Conservation (phyloP, 2,113 vertebrate species). For the Garra rufa region DNA sequence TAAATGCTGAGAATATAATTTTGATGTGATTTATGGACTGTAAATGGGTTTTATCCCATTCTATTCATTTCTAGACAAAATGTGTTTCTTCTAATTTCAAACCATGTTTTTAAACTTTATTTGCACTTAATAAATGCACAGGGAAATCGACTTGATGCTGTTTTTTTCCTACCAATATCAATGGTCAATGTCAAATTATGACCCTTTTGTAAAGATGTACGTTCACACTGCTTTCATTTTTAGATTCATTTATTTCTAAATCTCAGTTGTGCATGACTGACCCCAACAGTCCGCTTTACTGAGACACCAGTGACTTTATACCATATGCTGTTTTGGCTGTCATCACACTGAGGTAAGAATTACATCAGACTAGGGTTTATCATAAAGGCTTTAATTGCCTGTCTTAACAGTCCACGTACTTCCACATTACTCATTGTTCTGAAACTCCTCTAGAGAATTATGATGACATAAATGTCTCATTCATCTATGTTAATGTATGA, state of each 20-base stretch:
- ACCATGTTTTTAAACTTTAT: conserved; percentile 71
- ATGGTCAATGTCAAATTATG: not conserved
- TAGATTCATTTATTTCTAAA: not conserved
- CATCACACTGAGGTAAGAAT: conserved; percentile 43
- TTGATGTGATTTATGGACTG: conserved; percentile 58
- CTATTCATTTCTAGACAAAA: conserved; percentile 41
- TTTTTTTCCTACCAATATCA: not conserved
- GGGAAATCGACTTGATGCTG: not conserved
- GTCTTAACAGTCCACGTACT: not conserved
- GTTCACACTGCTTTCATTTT: not conserved
- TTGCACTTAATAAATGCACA: conserved; percentile 78
- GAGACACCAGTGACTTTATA: conserved; percentile 4
- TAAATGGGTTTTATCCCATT: conserved; percentile 47
- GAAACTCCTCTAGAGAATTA: conserved; percentile 16
- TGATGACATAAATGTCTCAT: conserved; percentile 3
- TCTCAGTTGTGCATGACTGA: not conserved
- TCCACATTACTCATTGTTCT: not conserved
- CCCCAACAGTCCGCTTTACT: not conserved
- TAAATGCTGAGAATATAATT: conserved; percentile 61
- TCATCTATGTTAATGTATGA: not conserved
- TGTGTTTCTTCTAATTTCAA: conserved; percentile 59
- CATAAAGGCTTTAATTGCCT: not conserved
- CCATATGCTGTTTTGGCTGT: conserved; percentile 22
- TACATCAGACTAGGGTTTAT: conserved; percentile 42
- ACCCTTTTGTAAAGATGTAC: not conserved